A percentile compares a stretch with the other conserved stretches of the same genome.
These are phyloP conservation scores for Oophaga sylvatica DNA, from an alignment of 2,797 vertebrate species.

Conservation along the genomic window DNA sequence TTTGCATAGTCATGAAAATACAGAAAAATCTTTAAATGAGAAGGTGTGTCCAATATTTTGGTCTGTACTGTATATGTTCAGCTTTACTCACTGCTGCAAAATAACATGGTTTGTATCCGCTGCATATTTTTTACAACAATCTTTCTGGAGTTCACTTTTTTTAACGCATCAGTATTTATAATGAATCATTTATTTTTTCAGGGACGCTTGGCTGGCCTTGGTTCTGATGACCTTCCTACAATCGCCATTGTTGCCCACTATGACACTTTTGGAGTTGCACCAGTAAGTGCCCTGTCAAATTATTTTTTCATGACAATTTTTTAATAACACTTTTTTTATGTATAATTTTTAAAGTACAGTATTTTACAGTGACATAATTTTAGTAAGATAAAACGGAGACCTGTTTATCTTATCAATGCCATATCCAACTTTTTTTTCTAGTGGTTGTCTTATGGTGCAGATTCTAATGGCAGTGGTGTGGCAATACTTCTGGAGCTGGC, in stretches of 20 bases:
- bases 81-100: too few relatives aligned
- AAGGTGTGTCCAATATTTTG: too few relatives aligned
- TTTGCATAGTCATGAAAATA: too few relatives aligned
- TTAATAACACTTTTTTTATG: too few relatives aligned
- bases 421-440: conserved; percentile 65
- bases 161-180: neutral
- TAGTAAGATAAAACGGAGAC: neutral
- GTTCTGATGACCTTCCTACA: conserved; percentile 94
- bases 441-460: conserved; percentile 96
- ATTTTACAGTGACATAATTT: neutral
- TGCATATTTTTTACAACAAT: too few relatives aligned
- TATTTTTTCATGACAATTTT: too few relatives aligned
- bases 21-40: too few relatives aligned
- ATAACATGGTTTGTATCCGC: too few relatives aligned
- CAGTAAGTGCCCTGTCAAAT: conserved; percentile 74
- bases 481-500: conserved; percentile 92
- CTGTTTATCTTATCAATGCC: neutral
- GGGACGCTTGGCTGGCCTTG: conserved; percentile 91
- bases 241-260: conserved; percentile 96
- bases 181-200: conserved; percentile 62
- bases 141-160: neutral
- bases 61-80: too few relatives aligned
- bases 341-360: neutral
- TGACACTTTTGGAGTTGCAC: conserved; percentile 94
- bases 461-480: conserved; percentile 94